phyloP scores from a whole-genome alignment of 2,113 vertebrate genomes.

The Epinephelus fuscoguttatus region DNA sequence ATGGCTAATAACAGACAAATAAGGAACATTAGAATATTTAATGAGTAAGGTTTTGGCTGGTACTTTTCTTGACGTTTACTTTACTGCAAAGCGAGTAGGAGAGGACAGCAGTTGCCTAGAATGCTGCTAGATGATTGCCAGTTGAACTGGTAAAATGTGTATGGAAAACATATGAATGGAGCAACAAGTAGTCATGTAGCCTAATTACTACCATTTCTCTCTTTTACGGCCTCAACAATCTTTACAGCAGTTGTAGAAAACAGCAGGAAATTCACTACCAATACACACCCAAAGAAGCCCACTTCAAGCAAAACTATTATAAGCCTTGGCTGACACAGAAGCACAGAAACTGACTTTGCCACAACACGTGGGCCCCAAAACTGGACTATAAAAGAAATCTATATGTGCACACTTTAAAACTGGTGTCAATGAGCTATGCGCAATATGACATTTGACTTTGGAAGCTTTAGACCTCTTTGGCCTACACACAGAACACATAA shows the following conservation, averaged over 20 bases:
- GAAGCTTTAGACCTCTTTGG: background rate
- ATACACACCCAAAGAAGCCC: background rate
- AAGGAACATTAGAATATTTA: no score
- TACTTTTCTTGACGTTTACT: background rate
- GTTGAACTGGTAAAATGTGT: background rate
- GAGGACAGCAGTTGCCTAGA: background rate
- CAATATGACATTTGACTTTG: background rate
- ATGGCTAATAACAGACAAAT: background rate
- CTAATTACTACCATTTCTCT: background rate
- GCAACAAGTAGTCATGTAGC: background rate
- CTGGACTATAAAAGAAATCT: background rate
- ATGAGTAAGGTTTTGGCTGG: background rate
- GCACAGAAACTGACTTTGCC: background rate
- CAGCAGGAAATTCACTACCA: constrained; percentile 20
- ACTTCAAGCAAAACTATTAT: constrained; percentile 40
- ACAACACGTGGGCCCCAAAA: constrained; percentile 20
- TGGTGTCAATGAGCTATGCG: background rate
- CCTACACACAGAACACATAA: background rate
- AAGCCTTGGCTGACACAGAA: constrained; percentile 18
- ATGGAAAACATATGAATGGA: background rate
- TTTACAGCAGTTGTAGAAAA: constrained; percentile 18
- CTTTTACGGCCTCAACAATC: constrained; percentile 7
- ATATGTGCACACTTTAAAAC: background rate
- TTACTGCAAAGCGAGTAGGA: background rate
- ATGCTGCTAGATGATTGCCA: background rate